phyloP scores from a whole-genome alignment of 2,888 invertebrate species.

The Nesidiocoris tenuis region DNA sequence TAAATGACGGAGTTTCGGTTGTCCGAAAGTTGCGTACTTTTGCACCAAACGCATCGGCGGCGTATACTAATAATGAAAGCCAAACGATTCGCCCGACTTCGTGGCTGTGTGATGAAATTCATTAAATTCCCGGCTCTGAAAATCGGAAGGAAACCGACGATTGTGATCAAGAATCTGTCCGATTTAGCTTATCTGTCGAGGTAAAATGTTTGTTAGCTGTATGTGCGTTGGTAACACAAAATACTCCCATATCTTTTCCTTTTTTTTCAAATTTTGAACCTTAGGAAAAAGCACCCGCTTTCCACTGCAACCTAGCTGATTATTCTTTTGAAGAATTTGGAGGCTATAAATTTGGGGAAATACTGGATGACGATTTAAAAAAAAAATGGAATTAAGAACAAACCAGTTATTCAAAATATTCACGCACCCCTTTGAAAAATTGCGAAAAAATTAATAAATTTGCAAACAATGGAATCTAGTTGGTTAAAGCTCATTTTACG shows the following conservation, averaged over 20 bases:
- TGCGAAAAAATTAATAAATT: too few relatives aligned
- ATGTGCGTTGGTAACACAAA: not conserved
- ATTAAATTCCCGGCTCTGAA: slow-evolving; percentile 20
- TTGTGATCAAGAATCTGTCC: slow-evolving; percentile 8
- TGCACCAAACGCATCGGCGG: slow-evolving; percentile 4
- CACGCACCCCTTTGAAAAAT: too few relatives aligned
- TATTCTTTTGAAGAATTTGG: too few relatives aligned
- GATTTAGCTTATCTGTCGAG: slow-evolving; percentile 11
- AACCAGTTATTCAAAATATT: too few relatives aligned
- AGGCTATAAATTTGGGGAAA: too few relatives aligned
- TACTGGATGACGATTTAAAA: too few relatives aligned
- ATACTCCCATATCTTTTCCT: not conserved
- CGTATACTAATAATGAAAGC: slow-evolving; percentile 14
- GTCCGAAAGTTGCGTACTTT: slow-evolving; percentile 9
- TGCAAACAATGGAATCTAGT: too few relatives aligned
- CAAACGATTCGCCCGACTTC: slow-evolving; percentile 13
- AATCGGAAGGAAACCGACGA: slow-evolving; percentile 30
- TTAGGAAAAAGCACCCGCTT: too few relatives aligned
- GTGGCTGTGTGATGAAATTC: slow-evolving; percentile 14
- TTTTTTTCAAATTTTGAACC: not conserved
- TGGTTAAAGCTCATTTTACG: too few relatives aligned
- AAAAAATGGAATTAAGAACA: too few relatives aligned
- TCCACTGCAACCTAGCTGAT: too few relatives aligned
- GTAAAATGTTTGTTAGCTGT: not conserved
- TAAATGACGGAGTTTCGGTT: not conserved